Base-by-base conservation (phyloP, 2,888 invertebrate genomes). In the Heliconius ismenius region DNA sequence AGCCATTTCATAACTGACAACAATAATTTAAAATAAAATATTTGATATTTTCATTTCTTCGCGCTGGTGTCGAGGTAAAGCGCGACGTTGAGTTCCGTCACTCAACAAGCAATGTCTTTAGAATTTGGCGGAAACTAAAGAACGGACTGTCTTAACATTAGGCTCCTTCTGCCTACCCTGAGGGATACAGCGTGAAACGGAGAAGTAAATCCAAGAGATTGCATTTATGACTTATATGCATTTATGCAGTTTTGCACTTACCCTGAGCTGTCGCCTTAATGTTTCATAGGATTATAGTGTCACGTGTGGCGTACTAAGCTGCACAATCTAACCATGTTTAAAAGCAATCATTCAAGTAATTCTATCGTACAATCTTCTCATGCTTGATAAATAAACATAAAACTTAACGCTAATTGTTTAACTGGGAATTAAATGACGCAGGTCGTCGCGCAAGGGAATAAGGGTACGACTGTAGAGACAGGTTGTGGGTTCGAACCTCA, bases 211-310 rank as follows among this genome's bases (percentile, higher is more conserved):
- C 24, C 7, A 15, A 15, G 13, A 67, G 10, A n/a, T 36, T 58
- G 21, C 21, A n/a, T 58, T 32, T 36, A 13, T n/a, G 9, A 7
- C 7, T 32, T 13, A 36, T 58, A 70, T 32, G 70, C 36, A n/a
- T 62, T 62, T 39, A 39, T 39, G 60, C 39, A 39, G 62, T 73
- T 73, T 64, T 65, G 63, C 54, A 36, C 69, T 72, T 60, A 28
- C 58, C 70, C 58, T 58, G 67, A 43, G 60, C 49, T 64, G 74
- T 73, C 62, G 60, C 26, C 74, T 76, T 74, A 76, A 78, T 76
- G 67, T 74, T 76, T 76, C 72, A 78, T 21, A 76, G 65, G 74
- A 78, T 76, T 78, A 78, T 68, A 60, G 64, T 70, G 76, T 74
- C 76, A 43, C 74, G 65, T 62, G 15, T 67, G 63, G 64, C 18